Base-by-base conservation (phyloP, 2,113 vertebrate genomes). In the Serranochromis macrocephalus region DNA sequence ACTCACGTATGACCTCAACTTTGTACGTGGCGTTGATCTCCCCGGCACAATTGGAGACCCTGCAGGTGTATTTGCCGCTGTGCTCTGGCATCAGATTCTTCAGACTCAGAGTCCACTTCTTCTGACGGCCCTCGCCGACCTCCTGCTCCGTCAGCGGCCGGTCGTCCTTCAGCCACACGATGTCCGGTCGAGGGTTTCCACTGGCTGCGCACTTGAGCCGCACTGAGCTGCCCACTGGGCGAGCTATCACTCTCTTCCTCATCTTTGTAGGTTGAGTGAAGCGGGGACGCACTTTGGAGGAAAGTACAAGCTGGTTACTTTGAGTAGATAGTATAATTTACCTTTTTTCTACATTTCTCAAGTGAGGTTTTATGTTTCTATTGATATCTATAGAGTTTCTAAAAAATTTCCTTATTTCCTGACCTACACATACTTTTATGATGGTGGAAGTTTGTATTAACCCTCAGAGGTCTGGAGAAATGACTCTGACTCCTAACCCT, bases 1-100 rank as follows among this genome's bases (percentile, higher is more conserved):
- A 99, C 98, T 98, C 97, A 99, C 98, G 98, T 96, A 99, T 99
- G 47, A 99, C 99, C 93, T 99, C 99, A 11, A 99, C 97, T 95
- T 99, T 99, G 93, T 99, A 99, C 0, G 99, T 99, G 1, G 99
- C 98, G 1, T 99, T 99, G 96, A 99, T 99, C 94, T 99, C 97
- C 0, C 99, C 99, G 0, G 97, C 98, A 4, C 95, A 96, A 94
- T 99, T 99, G 4, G 97, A 98, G 66, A 99, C 99, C 1, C 97
- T 96, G 94, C 99, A 99, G 2, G 98, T 99, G 96, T 99, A 99
- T 87, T 97, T 98, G 84, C 99, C 99, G 1, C 98, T 99, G 51
- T 99, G 97, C 93, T 99, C 98, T 0, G 99, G 98, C 58, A 96
- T 97, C 85, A 99, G 95, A 94, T 97, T 99, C 95, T 97, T 99